These are phyloP conservation scores for Uropetala carovei DNA, from an alignment of 2,888 invertebrate species.

Conservation along the genomic window DNA sequence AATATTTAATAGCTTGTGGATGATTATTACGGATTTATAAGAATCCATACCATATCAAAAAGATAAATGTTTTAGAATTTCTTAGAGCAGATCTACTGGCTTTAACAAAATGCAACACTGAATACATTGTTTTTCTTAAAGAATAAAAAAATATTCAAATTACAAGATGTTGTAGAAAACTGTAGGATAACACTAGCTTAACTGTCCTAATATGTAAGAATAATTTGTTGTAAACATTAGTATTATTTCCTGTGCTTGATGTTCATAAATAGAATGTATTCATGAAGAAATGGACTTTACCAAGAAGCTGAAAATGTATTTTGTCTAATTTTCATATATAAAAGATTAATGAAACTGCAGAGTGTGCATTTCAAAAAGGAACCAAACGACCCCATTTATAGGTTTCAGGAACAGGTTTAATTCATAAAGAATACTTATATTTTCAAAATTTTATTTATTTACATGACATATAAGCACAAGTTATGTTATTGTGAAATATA, in stretches of 20 bases:
- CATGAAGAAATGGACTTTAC: constrained; percentile 17
- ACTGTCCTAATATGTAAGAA: not conserved
- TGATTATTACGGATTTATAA: too few species aligned
- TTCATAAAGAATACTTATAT: not conserved
- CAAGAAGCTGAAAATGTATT: constrained; percentile 36
- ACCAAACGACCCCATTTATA: not conserved
- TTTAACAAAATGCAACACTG: too few species aligned
- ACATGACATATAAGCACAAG: constrained; percentile 18
- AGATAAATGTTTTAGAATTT: too few species aligned
- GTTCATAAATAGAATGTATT: constrained; percentile 38
- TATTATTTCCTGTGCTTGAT: constrained; percentile 35
- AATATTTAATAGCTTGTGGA: too few species aligned
- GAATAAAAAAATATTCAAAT: too few species aligned
- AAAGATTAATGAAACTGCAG: constrained; percentile 33
- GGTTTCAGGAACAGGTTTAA: not conserved
- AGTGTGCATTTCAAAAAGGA: not conserved
- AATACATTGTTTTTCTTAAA: too few species aligned
- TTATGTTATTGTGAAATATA: not conserved
- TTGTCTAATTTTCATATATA: constrained; percentile 51
- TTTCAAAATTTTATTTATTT: constrained; percentile 17
- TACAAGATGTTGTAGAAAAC: not conserved
- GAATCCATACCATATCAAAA: too few species aligned
- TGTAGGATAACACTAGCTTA: constrained; percentile 18
- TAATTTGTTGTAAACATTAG: constrained; percentile 21
- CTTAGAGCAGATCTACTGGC: too few species aligned